Evolutionary conservation across 2,797 vertebrate species (phyloP).

Genomic region (Ciconia nigra): DNA sequence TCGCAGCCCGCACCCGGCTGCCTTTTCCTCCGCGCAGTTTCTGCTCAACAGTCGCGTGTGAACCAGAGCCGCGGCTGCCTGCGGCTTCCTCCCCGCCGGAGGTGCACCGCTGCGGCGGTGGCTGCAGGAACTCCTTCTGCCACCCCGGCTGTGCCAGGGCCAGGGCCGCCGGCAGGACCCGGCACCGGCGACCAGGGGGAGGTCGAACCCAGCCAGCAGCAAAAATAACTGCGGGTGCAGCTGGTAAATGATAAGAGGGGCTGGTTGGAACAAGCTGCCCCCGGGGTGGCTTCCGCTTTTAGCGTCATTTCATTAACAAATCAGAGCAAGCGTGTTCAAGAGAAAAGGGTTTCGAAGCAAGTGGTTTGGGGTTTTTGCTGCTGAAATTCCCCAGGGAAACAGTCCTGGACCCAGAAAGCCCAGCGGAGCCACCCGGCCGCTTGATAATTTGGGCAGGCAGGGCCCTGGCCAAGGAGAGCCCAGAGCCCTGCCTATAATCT

Average conservation of each 20-base stretch:
- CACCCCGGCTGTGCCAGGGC: background rate
- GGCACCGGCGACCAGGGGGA: background rate
- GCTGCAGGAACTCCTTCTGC: background rate
- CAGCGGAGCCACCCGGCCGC: background rate
- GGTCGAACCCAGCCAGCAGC: background rate
- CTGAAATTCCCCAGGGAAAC: background rate
- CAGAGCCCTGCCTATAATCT: background rate
- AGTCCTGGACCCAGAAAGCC: background rate
- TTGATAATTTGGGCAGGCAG: background rate
- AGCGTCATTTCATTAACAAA: slow-evolving; percentile 28
- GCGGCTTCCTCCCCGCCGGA: background rate
- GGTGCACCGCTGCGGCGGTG: background rate
- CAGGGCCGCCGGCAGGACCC: background rate
- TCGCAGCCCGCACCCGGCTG: background rate
- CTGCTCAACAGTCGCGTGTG: background rate
- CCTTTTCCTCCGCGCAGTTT: background rate
- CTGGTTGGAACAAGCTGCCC: background rate
- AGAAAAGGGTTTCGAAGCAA: background rate
- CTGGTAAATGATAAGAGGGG: fast-evolving
- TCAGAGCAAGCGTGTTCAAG: background rate
- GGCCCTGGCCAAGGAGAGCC: background rate
- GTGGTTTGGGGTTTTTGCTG: background rate
- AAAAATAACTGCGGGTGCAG: background rate
- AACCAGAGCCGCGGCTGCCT: background rate
- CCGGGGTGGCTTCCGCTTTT: background rate